Base-by-base conservation (phyloP, 2,888 invertebrate species). In the Clanis bilineata region DNA sequence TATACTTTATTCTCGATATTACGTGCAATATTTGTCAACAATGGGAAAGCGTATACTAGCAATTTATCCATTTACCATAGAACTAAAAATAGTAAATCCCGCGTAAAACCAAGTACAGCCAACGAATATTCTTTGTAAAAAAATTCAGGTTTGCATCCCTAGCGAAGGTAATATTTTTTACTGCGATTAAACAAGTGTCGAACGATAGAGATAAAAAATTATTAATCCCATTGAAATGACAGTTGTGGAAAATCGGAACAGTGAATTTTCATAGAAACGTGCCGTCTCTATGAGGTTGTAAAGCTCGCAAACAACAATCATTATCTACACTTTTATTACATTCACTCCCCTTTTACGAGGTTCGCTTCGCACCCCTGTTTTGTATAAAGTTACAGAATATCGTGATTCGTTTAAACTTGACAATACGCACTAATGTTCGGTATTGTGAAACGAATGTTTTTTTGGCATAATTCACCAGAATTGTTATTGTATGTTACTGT, bases 341-440 rank as follows among this genome's bases (percentile, higher is more conserved):
- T 32, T 51, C 56, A 41, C 59, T 61, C 55, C 44, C 51, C 36
- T 61, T 68, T 70, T 41, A 66, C 63, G 68, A 58, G 59, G 60
- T 63, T 55, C 36, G 43, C 44, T 57, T 64, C 57, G 39, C 62
- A 36, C 66, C 67, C 58, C 45, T 43, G 21, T 58, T 36, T n/a
- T 28, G 59, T 56, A 43, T 60, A 55, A 57, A 55, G 61, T 64
- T 63, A 59, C 65, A 62, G 12, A 55, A 5, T 57, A 39, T 32
- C 56, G 56, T 57, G 56, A 57, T 28, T 28, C 43, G 21, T 43
- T 57, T 41, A 18, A 28, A 57, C 5, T 57, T 7, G 25, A 12
- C 25, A 21, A n/a, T 32, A 32, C 3, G 15, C 1, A 3, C 23
- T 32, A 51, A 32, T 51, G 51, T 18, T 28, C 2, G 28, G 9